These are phyloP conservation scores for Adelosebastes latens DNA, from an alignment of 2,797 vertebrate genomes.

Conservation along the genomic window DNA sequence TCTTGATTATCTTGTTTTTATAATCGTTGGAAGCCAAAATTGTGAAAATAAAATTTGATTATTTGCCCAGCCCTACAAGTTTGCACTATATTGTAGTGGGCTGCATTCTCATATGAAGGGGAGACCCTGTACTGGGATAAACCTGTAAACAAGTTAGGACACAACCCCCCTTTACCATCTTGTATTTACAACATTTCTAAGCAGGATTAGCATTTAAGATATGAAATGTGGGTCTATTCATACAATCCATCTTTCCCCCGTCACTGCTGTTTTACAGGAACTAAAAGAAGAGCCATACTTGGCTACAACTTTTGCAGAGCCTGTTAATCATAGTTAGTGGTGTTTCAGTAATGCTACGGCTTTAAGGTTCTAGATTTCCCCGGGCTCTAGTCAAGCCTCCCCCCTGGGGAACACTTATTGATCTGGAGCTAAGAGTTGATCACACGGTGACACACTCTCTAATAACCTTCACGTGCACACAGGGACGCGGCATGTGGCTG, in stretches of 20 bases:
- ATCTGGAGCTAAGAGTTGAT: constrained; percentile 51
- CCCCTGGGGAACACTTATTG: constrained; percentile 36
- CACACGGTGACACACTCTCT: constrained; percentile 36
- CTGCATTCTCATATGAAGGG: neutral
- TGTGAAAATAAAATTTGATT: neutral
- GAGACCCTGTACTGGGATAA: neutral
- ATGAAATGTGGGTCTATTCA: neutral
- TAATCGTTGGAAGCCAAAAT: neutral
- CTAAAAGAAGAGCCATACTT: neutral
- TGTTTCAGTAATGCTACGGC: neutral
- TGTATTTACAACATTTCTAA: neutral
- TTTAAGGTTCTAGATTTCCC: constrained; percentile 3
- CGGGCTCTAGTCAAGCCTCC: constrained; percentile 27
- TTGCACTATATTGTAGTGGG: neutral
- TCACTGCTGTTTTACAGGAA: neutral
- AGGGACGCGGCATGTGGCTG: constrained; percentile 40
- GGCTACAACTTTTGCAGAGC: neutral
- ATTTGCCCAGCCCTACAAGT: neutral
- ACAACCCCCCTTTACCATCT: neutral
- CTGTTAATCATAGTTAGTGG: constrained; percentile 2
- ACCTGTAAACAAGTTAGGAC: neutral
- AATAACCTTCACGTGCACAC: constrained; percentile 46
- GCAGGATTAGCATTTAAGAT: neutral
- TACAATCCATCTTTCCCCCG: neutral
- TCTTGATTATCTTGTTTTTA: neutral